Base-by-base conservation (phyloP, 2,797 vertebrate species). In the Pelobates cultripes region DNA sequence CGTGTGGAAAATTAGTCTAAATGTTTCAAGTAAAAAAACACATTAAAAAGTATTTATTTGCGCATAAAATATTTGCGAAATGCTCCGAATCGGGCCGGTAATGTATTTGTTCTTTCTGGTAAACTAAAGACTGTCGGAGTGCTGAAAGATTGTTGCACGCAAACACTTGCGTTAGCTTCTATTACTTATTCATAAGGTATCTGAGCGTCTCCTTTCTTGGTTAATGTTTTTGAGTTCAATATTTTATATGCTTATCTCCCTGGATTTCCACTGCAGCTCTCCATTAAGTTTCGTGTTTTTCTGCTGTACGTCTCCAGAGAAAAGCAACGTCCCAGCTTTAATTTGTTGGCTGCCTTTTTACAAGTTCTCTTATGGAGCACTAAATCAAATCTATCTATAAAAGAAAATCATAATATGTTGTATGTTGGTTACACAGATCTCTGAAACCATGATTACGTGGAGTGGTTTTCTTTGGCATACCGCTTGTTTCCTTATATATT, bases 171-270 rank as follows among this genome's bases (percentile, higher is more conserved):
- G 80, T 57, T 66, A 0, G 75, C 47, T 55, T 28, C 44, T 0
- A 89, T 92, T 86, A 89, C 85, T 92, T 88, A 91, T 92, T 90
- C 85, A 86, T 84, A 3, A 86, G 76, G 78, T 67, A n/a, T 78
- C 13, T 0, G 4, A 0, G 66, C 73, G 67, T 87, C 83, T 80
- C 82, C 78, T 89, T 80, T 51, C 66, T 63, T 87, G 77, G 73
- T 8, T 51, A 42, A 2, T 0, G 0, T 28, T 67, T 87, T 78
- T 17, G 0, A 47, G 45, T 86, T 89, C 88, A 88, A 87, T 89
- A 89, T 92, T 91, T 91, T 43, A 90, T 86, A 79, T 0, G 77
- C 82, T 87, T 86, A 85, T 82, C 88, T 90, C 76, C 1, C 81
- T 75, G 86, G 85, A 77, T 84, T 61, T 51, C 84, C 84, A 87